Percentiles rank a stretch among this genome's conserved stretches.
phyloP scores from a whole-genome alignment of 2,797 vertebrate species.

The Halcyon smyrnensis region DNA sequence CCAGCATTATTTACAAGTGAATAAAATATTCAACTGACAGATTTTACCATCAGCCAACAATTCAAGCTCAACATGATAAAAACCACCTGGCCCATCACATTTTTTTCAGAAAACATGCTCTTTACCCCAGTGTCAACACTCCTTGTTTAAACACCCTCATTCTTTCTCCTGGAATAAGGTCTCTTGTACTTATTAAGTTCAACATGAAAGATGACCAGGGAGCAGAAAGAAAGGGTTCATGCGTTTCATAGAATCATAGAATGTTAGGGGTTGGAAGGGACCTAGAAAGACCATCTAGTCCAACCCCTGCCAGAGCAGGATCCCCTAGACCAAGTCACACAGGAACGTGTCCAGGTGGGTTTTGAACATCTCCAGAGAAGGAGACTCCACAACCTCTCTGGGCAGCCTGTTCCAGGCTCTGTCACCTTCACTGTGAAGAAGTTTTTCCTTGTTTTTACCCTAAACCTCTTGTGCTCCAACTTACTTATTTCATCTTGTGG shows the following conservation, averaged over 20 bases:
- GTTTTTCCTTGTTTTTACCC: too few species aligned
- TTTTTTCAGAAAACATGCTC: neutral
- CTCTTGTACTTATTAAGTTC: neutral
- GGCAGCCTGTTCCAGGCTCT: too few species aligned
- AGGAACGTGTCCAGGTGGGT: too few species aligned
- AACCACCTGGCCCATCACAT: neutral
- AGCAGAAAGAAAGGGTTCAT: neutral
- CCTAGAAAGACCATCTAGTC: too few species aligned
- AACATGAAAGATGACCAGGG: neutral
- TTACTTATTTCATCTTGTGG: neutral
- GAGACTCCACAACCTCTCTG: too few species aligned
- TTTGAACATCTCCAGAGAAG: too few species aligned
- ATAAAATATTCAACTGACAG: neutral
- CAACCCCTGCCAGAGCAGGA: too few species aligned
- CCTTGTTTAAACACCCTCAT: neutral
- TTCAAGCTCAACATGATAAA: neutral
- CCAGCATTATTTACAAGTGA: neutral
- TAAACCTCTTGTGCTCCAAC: too few species aligned
- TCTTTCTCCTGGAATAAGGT: neutral
- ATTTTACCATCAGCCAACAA: neutral
- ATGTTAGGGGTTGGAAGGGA: too few species aligned
- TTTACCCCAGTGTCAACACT: neutral
- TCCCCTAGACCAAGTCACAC: too few species aligned
- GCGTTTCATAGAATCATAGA: neutral
- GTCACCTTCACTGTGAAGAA: too few species aligned